These are phyloP conservation scores for Anoplius nigerrimus DNA, from an alignment of 2,888 invertebrate species.

Conservation along the genomic window DNA sequence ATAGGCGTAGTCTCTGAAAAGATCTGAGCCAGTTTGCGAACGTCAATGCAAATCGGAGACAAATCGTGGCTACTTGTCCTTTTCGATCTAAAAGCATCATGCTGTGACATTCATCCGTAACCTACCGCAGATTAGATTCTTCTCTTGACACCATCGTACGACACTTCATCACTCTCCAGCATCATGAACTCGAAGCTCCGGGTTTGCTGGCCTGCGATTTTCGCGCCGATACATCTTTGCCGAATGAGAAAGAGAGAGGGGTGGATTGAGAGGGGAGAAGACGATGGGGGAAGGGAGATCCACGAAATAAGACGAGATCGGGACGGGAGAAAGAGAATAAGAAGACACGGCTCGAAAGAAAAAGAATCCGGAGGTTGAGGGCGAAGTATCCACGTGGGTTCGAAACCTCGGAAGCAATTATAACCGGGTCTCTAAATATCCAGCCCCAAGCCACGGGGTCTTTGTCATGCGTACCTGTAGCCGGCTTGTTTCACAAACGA, in stretches of 20 bases:
- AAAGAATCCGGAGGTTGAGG: constrained; percentile 20
- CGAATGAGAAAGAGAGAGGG: constrained; percentile 38
- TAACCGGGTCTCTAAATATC: constrained; percentile 67
- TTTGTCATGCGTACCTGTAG: constrained; percentile 69
- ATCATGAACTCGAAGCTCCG: not conserved
- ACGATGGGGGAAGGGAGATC: constrained; percentile 1
- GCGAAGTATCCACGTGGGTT: constrained; percentile 50
- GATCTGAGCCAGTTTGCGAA: too few relatives aligned
- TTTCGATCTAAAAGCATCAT: not conserved
- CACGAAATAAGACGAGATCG: not conserved
- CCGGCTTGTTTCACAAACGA: constrained; percentile 74
- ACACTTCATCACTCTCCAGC: constrained; percentile 15
- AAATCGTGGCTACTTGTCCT: not conserved
- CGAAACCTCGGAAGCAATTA: constrained; percentile 72
- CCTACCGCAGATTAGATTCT: too few relatives aligned
- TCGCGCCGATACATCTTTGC: constrained; percentile 38
- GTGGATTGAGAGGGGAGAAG: constrained; percentile 25
- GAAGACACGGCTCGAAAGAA: constrained; percentile 7
- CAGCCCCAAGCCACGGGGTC: constrained; percentile 57
- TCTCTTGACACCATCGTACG: too few relatives aligned
- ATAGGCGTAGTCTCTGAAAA: too few relatives aligned
- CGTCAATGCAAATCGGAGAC: not conserved
- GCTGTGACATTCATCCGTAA: too few relatives aligned
- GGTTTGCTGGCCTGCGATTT: not conserved
- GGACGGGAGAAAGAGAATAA: not conserved